Base-by-base conservation (phyloP, 2,113 vertebrate species). In the Callaeas wilsoni region DNA sequence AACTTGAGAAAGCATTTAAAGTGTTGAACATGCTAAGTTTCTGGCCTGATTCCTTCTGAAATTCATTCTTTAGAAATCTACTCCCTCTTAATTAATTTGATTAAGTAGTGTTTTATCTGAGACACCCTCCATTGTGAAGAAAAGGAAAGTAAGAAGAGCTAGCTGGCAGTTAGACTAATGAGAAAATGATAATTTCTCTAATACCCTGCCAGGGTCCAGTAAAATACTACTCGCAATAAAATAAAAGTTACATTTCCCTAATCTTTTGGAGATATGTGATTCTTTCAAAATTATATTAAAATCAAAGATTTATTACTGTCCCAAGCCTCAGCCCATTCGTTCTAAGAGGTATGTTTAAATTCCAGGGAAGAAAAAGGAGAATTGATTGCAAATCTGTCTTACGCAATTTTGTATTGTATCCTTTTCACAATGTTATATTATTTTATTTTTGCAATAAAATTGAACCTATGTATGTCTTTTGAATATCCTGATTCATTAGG, bases 161-260 rank as follows among this genome's bases (percentile, higher is more conserved):
- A 27, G 60, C 44, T 97, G 96, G 89, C 94, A 96, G 91, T 93
- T 94, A 96, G 91, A 97, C 94, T 97, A 94, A 97, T 93, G 96
- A 94, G 94, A 84, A 95, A 92, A 94, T 89, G 21, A 74, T 94
- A 96, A 96, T 96, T 97, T 94, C 80, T 94, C 68, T 95, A 90
- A 92, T 84, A 92, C 52, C 68, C 91, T 97, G 95, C 93, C 94
- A 97, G 84, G 91, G 89, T 94, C 52, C 56, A 78, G 95, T 94
- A 96, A 97, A 96, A 96, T 92, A 97, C 80, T 95, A 95, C 44
- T 95, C 2, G 60, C 83, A 95, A 90, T 97, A 94, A 92, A 94
- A 95, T 95, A 94, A 92, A 96, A 94, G 93, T 96, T 96, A 87
- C 77, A 95, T 90, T 96, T 96, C 93, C 89, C 52, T 93, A 96